Evolutionary conservation across 2,797 vertebrate genomes (phyloP).

Genomic region (Pteropus rufus): DNA sequence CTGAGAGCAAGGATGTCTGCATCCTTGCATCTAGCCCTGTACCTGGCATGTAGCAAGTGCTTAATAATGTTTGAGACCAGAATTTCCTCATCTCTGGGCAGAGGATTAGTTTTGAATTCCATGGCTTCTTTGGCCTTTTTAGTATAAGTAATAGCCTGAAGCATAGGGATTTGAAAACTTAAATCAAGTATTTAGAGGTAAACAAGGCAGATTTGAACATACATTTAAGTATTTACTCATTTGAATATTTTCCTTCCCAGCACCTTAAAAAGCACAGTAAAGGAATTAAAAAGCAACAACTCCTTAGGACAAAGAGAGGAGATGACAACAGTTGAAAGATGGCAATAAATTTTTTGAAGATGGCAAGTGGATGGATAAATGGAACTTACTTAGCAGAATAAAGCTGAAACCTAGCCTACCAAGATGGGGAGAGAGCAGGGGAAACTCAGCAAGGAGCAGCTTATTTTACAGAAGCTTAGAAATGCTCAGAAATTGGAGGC

Average conservation of each 20-base stretch:
- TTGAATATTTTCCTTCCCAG: not conserved
- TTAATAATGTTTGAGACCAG: not conserved
- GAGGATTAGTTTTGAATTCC: not conserved
- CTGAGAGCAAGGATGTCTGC: not conserved
- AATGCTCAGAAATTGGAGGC: not conserved
- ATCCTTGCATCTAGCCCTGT: not conserved
- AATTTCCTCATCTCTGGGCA: not conserved
- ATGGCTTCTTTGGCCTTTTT: not conserved
- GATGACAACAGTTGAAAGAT: not conserved
- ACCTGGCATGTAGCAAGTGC: not conserved
- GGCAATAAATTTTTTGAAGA: not conserved
- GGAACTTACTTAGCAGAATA: not conserved
- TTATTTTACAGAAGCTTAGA: not conserved
- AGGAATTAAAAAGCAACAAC: not conserved
- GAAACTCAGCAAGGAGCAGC: too few species aligned
- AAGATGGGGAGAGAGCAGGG: accelerated
- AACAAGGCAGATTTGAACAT: not conserved
- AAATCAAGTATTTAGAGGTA: not conserved
- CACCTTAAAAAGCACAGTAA: not conserved
- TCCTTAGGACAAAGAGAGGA: not conserved
- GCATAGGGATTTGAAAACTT: not conserved
- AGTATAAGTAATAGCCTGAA: not conserved
- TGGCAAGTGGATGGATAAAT: not conserved
- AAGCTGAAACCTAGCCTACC: not conserved
- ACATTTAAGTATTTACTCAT: not conserved